Base-by-base conservation (phyloP, 92 coral and sea anemone species). In the Muricea muricata region DNA sequence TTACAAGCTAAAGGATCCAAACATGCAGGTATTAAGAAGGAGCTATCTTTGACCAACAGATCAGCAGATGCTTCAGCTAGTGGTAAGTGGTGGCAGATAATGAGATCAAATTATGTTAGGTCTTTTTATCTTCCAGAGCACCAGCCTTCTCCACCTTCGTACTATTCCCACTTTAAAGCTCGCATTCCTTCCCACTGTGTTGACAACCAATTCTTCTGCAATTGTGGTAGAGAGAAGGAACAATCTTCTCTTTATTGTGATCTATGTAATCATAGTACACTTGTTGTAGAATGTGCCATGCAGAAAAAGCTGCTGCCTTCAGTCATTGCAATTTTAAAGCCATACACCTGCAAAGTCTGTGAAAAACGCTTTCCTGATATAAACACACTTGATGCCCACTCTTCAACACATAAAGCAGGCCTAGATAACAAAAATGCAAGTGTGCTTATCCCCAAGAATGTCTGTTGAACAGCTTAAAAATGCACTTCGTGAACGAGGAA, bases 71-170 rank as follows among this genome's bases (percentile, higher is more conserved):
- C 75, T 79, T 74, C 56, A 74, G 65, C 12, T 70, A 85, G 60
- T 50, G 89, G 92, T 42, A 89, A 89, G 77, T 89, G 89, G 87
- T 85, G 89, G 84, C 87, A 89, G 76, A 63, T 89, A 57, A 85
- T 88, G 91, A 54, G 90, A 11, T 29, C 77, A 69, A 88, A 91
- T 54, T 88, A 91, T 79, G 85, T 88, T 23, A 75, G 92, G 9
- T 41, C 92, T 33, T 91, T 87, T 77, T 91, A 87, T 63, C 75
- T 86, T 35, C 93, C 90, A 48, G 93, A 90, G 47, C 81, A 84
- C 47, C 87, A 84, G 24, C 87, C 87, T 60, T 28, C 68, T 58
- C 93, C 93, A 17, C 82, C 79, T 21, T 71, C 33, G 34, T 78
- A 79, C 45, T 69, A 45, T 18, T 81, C 73, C 24, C 90, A 80